These are phyloP conservation scores for Palythoa grandis DNA, from an alignment of 92 coral and sea anemone genomes.

Conservation along the genomic window DNA sequence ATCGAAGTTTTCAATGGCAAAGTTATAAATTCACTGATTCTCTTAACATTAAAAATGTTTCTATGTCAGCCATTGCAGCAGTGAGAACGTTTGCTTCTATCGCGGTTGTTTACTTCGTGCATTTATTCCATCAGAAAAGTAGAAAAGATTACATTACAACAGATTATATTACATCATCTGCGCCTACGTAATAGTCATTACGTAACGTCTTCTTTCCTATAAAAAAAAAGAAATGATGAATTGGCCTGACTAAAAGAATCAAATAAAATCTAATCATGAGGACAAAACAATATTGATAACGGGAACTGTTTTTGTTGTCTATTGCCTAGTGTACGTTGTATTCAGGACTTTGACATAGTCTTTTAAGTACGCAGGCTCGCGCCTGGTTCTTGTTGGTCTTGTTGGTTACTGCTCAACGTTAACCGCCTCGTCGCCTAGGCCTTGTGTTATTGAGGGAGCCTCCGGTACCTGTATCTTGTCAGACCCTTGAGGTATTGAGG, in stretches of 20 bases:
- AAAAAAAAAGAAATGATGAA: neutral
- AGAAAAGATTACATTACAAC: neutral
- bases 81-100: no score
- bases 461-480: constrained; percentile 26
- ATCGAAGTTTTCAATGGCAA: no score
- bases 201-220: neutral
- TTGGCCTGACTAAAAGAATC: neutral
- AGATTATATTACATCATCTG: neutral
- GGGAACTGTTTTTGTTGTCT: neutral
- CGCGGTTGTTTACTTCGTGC: neutral
- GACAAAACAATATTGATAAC: neutral
- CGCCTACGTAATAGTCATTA: neutral
- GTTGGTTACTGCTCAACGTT: neutral
- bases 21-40: no score
- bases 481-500: neutral
- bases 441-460: constrained; percentile 19
- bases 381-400: constrained; percentile 1
- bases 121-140: neutral
- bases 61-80: no score
- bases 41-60: no score
- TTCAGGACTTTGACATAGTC: constrained; percentile 17
- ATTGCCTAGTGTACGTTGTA: neutral
- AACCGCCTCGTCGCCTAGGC: neutral
- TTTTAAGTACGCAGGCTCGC: neutral
- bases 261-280: constrained; percentile 4